Conservation (phyloP, 1,140 invertebrate species). For the Drosophila bocqueti region DNA sequence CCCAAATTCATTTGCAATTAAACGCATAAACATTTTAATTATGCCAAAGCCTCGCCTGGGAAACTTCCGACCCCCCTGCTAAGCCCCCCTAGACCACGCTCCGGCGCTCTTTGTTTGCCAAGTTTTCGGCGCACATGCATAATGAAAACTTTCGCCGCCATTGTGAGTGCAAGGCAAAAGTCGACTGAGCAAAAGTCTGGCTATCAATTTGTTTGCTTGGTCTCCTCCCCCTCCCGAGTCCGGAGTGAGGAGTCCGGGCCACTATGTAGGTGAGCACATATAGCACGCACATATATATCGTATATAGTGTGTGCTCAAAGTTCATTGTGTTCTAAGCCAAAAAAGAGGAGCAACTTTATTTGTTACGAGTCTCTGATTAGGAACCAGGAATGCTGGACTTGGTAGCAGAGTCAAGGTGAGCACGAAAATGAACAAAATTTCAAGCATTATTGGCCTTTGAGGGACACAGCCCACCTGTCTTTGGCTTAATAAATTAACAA, state of each 20-base stretch:
- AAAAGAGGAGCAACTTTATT: neutral
- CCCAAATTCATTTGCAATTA: conserved; percentile 58
- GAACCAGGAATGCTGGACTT: neutral
- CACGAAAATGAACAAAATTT: neutral
- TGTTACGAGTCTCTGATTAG: conserved; percentile 7
- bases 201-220: conserved; percentile 54
- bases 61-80: conserved; percentile 14
- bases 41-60: conserved; percentile 42
- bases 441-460: neutral
- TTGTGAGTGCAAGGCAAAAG: conserved; percentile 54
- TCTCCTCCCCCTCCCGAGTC: neutral
- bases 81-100: neutral
- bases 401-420: neutral
- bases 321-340: neutral
- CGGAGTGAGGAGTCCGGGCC: neutral
- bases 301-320: neutral
- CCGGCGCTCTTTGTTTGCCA: conserved; percentile 44
- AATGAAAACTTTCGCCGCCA: conserved; percentile 57
- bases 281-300: neutral
- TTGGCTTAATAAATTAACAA: conserved; percentile 51
- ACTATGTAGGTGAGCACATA: conserved; percentile 13
- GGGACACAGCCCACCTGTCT: neutral
- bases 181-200: conserved; percentile 49
- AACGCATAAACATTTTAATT: conserved; percentile 63
- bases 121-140: conserved; percentile 60